Percentiles rank a stretch among this genome's conserved stretches.
These are phyloP conservation scores for Monoplex corrugatus DNA, from an alignment of 2,888 invertebrate genomes.

Conservation along the genomic window DNA sequence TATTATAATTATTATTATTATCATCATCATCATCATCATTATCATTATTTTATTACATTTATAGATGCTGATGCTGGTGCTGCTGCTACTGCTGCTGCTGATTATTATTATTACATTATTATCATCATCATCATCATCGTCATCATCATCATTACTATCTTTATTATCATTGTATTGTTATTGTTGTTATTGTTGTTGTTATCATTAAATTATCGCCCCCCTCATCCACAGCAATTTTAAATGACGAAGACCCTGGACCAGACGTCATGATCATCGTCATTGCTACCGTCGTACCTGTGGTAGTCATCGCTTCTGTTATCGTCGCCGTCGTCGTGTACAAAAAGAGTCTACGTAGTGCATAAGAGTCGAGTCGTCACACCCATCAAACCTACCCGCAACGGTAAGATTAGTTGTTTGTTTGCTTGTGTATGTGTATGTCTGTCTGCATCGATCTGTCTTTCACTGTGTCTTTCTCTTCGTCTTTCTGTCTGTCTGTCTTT, in stretches of 20 bases:
- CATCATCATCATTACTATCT: too few species aligned
- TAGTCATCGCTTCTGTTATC: background rate
- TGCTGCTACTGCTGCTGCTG: too few species aligned
- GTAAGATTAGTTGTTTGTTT: background rate
- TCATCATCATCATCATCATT: too few species aligned
- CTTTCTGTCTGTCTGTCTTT: background rate
- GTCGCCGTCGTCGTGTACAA: background rate
- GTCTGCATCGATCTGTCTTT: background rate
- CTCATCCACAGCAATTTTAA: too few species aligned
- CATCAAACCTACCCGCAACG: background rate
- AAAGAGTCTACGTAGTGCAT: background rate
- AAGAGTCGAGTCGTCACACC: background rate
- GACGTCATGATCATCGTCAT: background rate
- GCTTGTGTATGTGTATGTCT: background rate
- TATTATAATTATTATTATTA: too few species aligned
- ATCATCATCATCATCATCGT: too few species aligned
- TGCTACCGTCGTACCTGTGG: background rate
- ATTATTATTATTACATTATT: too few species aligned
- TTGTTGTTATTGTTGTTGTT: background rate
- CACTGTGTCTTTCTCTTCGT: background rate
- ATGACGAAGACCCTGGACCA: background rate
- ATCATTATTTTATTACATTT: too few species aligned
- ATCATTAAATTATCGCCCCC: background rate
- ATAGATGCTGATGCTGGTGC: too few species aligned
- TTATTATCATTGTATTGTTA: too few species aligned